phyloP scores from a whole-genome alignment of 2,888 invertebrate genomes.

The Volucella inflata region DNA sequence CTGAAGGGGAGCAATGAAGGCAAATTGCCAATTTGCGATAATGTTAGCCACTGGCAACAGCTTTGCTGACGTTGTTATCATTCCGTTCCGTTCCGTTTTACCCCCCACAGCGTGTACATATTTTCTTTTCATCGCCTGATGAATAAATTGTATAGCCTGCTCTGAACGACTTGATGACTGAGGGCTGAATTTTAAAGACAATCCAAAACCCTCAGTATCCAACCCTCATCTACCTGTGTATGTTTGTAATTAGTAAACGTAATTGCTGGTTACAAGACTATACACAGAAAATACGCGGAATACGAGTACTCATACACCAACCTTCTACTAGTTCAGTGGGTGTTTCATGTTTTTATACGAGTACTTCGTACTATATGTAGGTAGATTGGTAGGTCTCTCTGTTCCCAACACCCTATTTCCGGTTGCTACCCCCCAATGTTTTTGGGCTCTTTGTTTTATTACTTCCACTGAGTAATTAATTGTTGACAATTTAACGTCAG shows the following conservation, averaged over 20 bases:
- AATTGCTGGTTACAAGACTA: slow-evolving; percentile 62
- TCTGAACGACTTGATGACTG: neutral
- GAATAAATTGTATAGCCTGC: slow-evolving; percentile 60
- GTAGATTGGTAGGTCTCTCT: too few relatives aligned
- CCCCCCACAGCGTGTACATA: slow-evolving; percentile 14
- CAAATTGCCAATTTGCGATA: slow-evolving; percentile 60
- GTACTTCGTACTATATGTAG: too few relatives aligned
- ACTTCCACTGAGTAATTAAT: slow-evolving; percentile 69
- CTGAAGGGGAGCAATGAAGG: neutral
- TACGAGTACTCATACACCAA: neutral
- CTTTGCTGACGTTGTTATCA: slow-evolving; percentile 29
- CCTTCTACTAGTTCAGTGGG: too few relatives aligned
- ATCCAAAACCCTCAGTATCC: neutral
- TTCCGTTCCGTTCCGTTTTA: neutral
- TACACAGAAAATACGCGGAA: slow-evolving; percentile 36
- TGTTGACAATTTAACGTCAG: slow-evolving; percentile 71
- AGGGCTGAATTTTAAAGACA: slow-evolving; percentile 45
- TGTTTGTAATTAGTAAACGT: slow-evolving; percentile 69
- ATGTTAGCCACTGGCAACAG: slow-evolving; percentile 51
- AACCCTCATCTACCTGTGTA: slow-evolving; percentile 4
- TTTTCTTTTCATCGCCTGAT: slow-evolving; percentile 63
- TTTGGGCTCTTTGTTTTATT: slow-evolving; percentile 66
- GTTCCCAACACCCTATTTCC: neutral
- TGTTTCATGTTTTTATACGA: too few relatives aligned
- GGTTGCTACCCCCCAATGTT: slow-evolving; percentile 16